A percentile compares a stretch with the other conserved stretches of the same genome.
Conservation (phyloP, 2,888 invertebrate species). For the Mythimna impura region DNA sequence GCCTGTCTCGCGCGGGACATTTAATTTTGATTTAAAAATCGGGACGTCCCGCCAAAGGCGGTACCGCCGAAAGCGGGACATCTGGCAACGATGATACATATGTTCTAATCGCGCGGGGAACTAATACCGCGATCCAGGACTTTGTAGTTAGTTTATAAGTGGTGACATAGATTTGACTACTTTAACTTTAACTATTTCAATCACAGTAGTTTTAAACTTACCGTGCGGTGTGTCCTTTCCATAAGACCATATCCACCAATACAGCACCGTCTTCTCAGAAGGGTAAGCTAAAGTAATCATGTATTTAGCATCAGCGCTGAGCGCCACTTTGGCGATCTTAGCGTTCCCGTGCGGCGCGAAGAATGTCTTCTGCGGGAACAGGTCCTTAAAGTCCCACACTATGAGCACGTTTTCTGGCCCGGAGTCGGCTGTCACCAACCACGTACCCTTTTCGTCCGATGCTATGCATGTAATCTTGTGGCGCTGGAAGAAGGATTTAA, state of each 20-base stretch:
- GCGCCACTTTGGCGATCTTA: conserved; percentile 79
- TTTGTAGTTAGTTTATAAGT: no score
- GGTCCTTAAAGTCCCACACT: conserved; percentile 90
- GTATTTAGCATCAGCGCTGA: conserved; percentile 91
- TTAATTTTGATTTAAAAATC: no score
- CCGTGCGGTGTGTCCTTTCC: conserved; percentile 87
- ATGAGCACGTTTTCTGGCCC: conserved; percentile 90
- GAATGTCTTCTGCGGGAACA: conserved; percentile 88
- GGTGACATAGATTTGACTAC: no score
- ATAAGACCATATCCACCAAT: conserved; percentile 92
- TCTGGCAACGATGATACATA: no score
- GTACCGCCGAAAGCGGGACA: no score
- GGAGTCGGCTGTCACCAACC: conserved; percentile 91
- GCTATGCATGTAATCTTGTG: conserved; percentile 88
- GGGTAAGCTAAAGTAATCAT: conserved; percentile 89
- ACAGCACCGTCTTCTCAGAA: conserved; percentile 77
- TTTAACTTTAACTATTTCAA: no score
- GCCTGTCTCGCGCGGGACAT: no score
- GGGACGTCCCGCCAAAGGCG: no score
- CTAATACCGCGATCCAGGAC: no score
- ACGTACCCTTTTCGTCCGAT: conserved; percentile 86
- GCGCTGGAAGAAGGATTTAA: conserved; percentile 78
- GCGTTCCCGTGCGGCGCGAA: conserved; percentile 88
- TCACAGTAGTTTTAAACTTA: no score
- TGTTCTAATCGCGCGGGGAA: no score